A percentile compares a stretch with the other conserved stretches of the same genome.
These are phyloP conservation scores for Helostoma temminkii DNA, from an alignment of 2,797 vertebrate genomes.

Conservation along the genomic window DNA sequence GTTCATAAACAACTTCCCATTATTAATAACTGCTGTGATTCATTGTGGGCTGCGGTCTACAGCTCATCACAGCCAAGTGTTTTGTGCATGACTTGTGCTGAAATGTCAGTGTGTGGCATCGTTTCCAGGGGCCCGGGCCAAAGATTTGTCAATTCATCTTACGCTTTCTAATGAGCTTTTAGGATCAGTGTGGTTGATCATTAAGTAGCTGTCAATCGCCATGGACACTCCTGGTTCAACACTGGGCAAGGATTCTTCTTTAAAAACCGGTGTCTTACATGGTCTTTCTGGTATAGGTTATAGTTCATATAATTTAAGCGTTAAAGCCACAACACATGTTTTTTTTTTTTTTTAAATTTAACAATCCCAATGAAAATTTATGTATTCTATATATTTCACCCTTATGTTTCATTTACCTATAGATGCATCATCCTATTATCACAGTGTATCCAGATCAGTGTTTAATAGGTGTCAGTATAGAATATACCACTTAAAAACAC, in stretches of 20 bases:
- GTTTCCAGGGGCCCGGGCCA: constrained; percentile 55
- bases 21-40: constrained; percentile 56
- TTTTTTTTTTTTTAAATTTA: too few relatives aligned
- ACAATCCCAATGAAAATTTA: too few relatives aligned
- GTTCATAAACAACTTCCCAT: constrained; percentile 57
- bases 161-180: constrained; percentile 72
- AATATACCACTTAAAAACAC: too few relatives aligned
- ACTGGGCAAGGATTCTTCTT: not conserved
- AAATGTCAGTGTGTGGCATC: constrained; percentile 50
- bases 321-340: too few relatives aligned
- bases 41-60: constrained; percentile 59
- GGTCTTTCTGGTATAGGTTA: not conserved
- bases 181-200: constrained; percentile 33
- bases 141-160: constrained; percentile 73
- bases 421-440: too few relatives aligned
- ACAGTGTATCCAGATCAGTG: too few relatives aligned
- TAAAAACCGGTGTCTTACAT: not conserved
- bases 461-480: too few relatives aligned
- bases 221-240: constrained; percentile 11
- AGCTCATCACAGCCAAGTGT: constrained; percentile 42
- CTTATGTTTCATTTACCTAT: too few relatives aligned
- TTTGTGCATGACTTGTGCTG: constrained; percentile 42
- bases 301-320: too few relatives aligned
- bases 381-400: too few relatives aligned
- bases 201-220: not conserved